These are phyloP conservation scores for Sparidentex hasta DNA, from an alignment of 2,797 vertebrate species.

Conservation along the genomic window DNA sequence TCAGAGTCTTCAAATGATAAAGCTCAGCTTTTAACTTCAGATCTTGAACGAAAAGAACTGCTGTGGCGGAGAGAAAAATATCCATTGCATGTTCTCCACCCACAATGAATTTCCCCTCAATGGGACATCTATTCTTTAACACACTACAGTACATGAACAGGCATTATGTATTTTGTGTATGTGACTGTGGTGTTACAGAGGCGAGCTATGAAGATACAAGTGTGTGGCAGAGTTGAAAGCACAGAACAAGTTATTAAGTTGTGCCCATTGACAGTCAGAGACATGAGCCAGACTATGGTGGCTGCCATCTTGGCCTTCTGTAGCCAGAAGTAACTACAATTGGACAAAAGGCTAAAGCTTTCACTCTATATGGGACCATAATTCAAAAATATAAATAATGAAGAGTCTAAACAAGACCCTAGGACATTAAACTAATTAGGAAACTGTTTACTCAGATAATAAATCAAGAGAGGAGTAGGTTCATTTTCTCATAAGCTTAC, in stretches of 20 bases:
- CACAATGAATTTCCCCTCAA: conserved; percentile 16
- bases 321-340: no score
- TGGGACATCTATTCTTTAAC: conserved; percentile 25
- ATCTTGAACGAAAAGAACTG: conserved; percentile 21
- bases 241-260: conserved; percentile 51
- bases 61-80: conserved; percentile 13
- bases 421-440: no score
- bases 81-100: conserved; percentile 8
- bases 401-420: no score
- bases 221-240: conserved; percentile 34
- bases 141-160: conserved; percentile 21
- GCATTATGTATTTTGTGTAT: conserved; percentile 33
- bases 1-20: conserved; percentile 38
- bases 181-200: conserved; percentile 17
- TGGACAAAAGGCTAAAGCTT: no score
- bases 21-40: conserved; percentile 33
- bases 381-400: no score
- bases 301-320: no score
- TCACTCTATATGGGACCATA: no score
- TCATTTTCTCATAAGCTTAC: no score
- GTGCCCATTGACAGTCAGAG: conserved; percentile 38
- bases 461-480: no score
- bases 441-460: no score
- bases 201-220: conserved; percentile 25
- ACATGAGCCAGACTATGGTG: conserved; percentile 18